These are phyloP conservation scores for Reticulitermes speratus DNA, from an alignment of 1,140 invertebrate species.

Conservation along the genomic window DNA sequence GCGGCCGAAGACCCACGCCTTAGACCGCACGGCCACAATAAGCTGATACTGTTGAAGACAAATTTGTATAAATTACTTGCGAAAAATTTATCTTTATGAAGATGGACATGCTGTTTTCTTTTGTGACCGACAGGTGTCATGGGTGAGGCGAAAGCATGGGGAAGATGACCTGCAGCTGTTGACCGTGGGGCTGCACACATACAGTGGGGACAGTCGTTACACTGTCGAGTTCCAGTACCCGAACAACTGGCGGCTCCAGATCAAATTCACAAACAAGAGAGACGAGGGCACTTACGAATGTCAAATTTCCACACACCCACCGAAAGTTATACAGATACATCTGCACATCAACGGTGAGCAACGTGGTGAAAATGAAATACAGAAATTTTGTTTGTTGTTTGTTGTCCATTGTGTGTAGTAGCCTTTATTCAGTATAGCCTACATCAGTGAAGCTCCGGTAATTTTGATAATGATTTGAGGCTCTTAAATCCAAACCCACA, in stretches of 20 bases:
- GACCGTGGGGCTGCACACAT: slow-evolving; percentile 70
- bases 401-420: no score
- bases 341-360: slow-evolving; percentile 66
- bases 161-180: slow-evolving; percentile 63
- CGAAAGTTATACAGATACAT: slow-evolving; percentile 68
- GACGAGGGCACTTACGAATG: slow-evolving; percentile 82
- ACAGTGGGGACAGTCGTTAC: slow-evolving; percentile 71
- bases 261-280: slow-evolving; percentile 68
- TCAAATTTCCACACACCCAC: slow-evolving; percentile 83
- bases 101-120: not conserved
- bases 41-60: no score
- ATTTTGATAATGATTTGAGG: no score
- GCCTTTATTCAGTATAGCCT: no score
- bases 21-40: no score
- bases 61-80: no score
- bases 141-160: slow-evolving; percentile 69
- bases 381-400: no score
- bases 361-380: not conserved
- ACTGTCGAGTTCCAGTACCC: slow-evolving; percentile 77
- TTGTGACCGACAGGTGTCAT: slow-evolving; percentile 65
- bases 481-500: no score
- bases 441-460: no score
- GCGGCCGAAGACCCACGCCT: no score
- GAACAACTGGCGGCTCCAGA: slow-evolving; percentile 80
- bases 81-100: not conserved